A percentile compares a stretch with the other conserved stretches of the same genome.
Conservation (phyloP, 2,888 invertebrate genomes). For the Morpho helenor region DNA sequence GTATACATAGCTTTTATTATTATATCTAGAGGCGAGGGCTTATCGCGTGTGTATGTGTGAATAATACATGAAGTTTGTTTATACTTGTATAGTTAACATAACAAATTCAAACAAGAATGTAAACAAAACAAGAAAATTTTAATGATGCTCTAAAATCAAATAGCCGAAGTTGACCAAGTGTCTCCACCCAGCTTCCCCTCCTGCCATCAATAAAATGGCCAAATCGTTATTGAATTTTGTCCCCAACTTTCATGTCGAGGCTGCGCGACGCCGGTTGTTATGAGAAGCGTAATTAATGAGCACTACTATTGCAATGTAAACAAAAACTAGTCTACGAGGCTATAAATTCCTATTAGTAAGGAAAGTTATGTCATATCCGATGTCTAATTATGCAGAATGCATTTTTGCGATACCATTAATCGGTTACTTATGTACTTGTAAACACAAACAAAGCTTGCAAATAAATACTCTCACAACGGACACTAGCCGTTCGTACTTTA, state of each 20-base stretch:
- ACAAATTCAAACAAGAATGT: constrained; percentile 41
- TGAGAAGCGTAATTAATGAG: constrained; percentile 61
- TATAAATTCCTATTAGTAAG: constrained; percentile 49
- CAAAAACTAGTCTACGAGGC: constrained; percentile 52
- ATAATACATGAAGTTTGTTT: constrained; percentile 24
- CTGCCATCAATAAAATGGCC: constrained; percentile 80
- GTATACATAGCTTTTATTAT: constrained; percentile 14
- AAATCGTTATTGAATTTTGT: constrained; percentile 79
- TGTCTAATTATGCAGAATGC: constrained; percentile 54
- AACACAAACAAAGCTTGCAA: constrained; percentile 48
- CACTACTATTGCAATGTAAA: constrained; percentile 63
- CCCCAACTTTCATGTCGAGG: constrained; percentile 65
- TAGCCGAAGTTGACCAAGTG: constrained; percentile 71
- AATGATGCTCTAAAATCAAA: constrained; percentile 56
- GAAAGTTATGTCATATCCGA: constrained; percentile 75
- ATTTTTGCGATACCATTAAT: constrained; percentile 46
- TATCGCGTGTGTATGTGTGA: constrained; percentile 21
- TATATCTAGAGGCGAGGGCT: constrained; percentile 16
- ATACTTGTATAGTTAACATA: constrained; percentile 30
- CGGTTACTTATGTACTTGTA: constrained; percentile 43
- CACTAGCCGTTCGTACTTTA: constrained; percentile 48
- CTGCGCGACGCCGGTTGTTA: constrained; percentile 75
- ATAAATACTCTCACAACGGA: constrained; percentile 47
- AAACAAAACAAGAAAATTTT: constrained; percentile 50
- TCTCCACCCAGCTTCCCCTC: constrained; percentile 75